phyloP scores from a whole-genome alignment of 30 jellyfish, hydroid and myxozoan genomes.

The Cassiopea andromeda region DNA sequence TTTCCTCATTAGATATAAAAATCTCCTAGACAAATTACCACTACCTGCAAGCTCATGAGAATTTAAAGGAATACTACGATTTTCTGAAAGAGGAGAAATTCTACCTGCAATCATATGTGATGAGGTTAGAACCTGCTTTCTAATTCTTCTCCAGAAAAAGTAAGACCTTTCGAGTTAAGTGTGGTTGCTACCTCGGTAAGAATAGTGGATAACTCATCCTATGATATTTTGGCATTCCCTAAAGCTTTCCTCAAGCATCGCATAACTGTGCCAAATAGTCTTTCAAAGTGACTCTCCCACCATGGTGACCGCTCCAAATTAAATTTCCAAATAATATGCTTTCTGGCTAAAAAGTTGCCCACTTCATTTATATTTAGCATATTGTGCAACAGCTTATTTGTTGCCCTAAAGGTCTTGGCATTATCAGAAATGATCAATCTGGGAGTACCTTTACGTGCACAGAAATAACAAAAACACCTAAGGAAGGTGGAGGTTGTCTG shows the following conservation, averaged over 20 bases:
- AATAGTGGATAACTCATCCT: conserved; percentile 2
- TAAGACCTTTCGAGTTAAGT: conserved; percentile 22
- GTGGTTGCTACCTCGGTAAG: conserved; percentile 25
- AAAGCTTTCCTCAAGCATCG: conserved; percentile 26
- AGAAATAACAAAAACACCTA: conserved; percentile 1
- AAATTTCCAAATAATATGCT: conserved; percentile 9
- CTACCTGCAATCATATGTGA: conserved; percentile 49
- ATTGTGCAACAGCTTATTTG: background rate
- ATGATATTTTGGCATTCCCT: conserved; percentile 31
- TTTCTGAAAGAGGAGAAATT: conserved; percentile 9
- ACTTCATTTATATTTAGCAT: background rate
- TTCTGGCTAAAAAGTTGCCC: background rate
- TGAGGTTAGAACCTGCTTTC: conserved; percentile 43
- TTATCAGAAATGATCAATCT: conserved; percentile 18
- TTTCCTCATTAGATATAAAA: conserved; percentile 2
- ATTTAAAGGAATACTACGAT: background rate
- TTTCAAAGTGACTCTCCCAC: conserved; percentile 65
- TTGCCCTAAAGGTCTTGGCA: conserved; percentile 34
- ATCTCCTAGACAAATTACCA: background rate
- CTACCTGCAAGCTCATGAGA: background rate
- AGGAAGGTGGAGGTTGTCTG: conserved; percentile 6
- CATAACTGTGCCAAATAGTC: conserved; percentile 54
- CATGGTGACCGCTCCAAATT: conserved; percentile 53
- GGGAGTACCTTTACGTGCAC: conserved; percentile 33
- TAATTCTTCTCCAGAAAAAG: background rate